Evolutionary conservation across 2,797 vertebrate genomes (phyloP).

Genomic region (Channa striata): DNA sequence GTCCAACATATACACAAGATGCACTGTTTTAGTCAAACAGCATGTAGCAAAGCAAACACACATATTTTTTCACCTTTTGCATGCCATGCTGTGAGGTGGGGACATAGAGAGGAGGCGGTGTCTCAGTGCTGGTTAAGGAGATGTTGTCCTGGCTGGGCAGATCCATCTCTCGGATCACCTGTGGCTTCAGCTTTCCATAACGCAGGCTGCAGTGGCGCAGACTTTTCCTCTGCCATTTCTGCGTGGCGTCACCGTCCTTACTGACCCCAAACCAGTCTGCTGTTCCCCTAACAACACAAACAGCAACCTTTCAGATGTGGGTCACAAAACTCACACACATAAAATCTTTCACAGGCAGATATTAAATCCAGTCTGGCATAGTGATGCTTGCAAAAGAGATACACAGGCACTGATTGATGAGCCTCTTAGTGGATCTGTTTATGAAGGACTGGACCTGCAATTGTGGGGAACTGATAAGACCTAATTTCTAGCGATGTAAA

Average conservation of each 20-base stretch:
- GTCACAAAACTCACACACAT: slow-evolving; percentile 25
- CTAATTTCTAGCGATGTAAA: slow-evolving; percentile 18
- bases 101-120: slow-evolving; percentile 95
- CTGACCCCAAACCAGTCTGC: slow-evolving; percentile 99
- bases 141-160: slow-evolving; percentile 98
- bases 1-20: not conserved
- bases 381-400: slow-evolving; percentile 27
- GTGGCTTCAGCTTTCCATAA: slow-evolving; percentile 96
- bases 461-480: slow-evolving; percentile 43
- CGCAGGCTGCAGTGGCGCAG: slow-evolving; percentile 97
- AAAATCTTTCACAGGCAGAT: not conserved
- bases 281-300: slow-evolving; percentile 89
- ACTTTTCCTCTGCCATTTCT: slow-evolving; percentile 98
- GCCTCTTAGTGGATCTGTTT: slow-evolving; percentile 9
- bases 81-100: slow-evolving; percentile 94
- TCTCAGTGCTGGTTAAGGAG: slow-evolving; percentile 97
- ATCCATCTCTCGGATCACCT: slow-evolving; percentile 97
- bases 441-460: slow-evolving; percentile 17
- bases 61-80: slow-evolving; percentile 89
- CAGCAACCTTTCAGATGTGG: slow-evolving; percentile 42
- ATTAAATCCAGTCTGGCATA: slow-evolving; percentile 7
- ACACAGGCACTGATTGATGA: slow-evolving; percentile 1
- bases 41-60: not conserved
- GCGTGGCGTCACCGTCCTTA: slow-evolving; percentile 94
- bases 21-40: too few species aligned